A percentile compares a stretch with the other conserved stretches of the same genome.
phyloP scores from a whole-genome alignment of 1,140 invertebrate genomes.

The Cyclargus thomasi region DNA sequence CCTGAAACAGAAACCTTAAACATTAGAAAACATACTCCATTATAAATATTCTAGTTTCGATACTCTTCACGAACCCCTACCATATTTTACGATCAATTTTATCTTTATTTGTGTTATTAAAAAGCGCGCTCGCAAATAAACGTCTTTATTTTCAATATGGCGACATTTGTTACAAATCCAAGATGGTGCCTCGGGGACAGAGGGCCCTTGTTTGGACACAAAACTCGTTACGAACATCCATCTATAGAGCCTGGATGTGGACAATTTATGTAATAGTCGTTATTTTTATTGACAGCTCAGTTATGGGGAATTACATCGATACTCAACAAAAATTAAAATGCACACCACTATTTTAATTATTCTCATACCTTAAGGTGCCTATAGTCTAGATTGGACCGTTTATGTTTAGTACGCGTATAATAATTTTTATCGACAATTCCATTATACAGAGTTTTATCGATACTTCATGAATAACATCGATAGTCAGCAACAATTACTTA shows the following conservation, averaged over 20 bases:
- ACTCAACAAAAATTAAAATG: background rate
- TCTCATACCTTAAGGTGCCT: background rate
- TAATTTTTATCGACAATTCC: background rate
- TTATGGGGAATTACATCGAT: background rate
- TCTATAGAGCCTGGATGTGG: conserved; percentile 30
- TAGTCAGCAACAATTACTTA: background rate
- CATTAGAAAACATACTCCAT: background rate
- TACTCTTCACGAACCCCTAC: background rate
- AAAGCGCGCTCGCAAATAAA: conserved; percentile 28
- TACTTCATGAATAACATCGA: background rate
- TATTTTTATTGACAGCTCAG: background rate
- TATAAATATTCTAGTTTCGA: background rate
- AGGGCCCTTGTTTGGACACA: conserved; percentile 64
- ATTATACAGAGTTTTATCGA: background rate
- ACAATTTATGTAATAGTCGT: conserved; percentile 7
- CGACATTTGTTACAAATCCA: conserved; percentile 67
- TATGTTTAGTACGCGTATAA: background rate
- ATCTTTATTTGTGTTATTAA: conserved; percentile 17
- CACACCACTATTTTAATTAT: background rate
- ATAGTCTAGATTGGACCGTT: conserved; percentile 27
- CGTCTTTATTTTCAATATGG: conserved; percentile 64
- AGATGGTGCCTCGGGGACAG: conserved; percentile 65
- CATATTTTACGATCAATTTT: conserved; percentile 2
- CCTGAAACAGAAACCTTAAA: background rate
- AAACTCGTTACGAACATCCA: conserved; percentile 45